Conservation (phyloP, 2,113 vertebrate genomes). For the Notechis scutatus region DNA sequence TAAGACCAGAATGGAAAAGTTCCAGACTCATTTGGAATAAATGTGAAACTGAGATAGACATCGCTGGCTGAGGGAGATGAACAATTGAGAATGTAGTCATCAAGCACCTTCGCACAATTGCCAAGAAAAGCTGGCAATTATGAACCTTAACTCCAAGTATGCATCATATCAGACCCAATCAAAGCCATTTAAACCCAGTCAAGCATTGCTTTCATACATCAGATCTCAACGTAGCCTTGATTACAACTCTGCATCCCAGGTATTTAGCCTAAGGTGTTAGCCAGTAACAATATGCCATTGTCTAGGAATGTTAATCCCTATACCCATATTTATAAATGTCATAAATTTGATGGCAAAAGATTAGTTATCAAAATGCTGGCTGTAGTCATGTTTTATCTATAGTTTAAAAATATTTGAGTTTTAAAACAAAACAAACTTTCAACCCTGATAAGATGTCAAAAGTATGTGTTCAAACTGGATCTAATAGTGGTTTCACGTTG, state of each 20-base stretch:
- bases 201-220: slow-evolving; percentile 55
- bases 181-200: slow-evolving; percentile 64
- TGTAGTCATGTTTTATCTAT: slow-evolving; percentile 44
- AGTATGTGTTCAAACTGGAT: slow-evolving; percentile 33
- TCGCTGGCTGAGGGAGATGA: slow-evolving; percentile 50
- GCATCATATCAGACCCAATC: slow-evolving; percentile 61
- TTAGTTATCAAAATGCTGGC: slow-evolving; percentile 50
- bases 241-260: slow-evolving; percentile 52
- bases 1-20: slow-evolving; percentile 36
- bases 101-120: slow-evolving; percentile 51
- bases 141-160: slow-evolving; percentile 64
- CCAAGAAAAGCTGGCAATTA: slow-evolving; percentile 69
- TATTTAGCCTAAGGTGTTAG: slow-evolving; percentile 49
- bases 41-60: slow-evolving; percentile 33
- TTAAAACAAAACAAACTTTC: slow-evolving; percentile 56
- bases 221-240: slow-evolving; percentile 52
- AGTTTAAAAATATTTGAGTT: slow-evolving; percentile 52
- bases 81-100: slow-evolving; percentile 51
- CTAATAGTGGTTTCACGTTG: slow-evolving; percentile 7
- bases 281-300: slow-evolving; percentile 59
- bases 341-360: slow-evolving; percentile 58
- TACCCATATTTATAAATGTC: slow-evolving; percentile 58
- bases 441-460: slow-evolving; percentile 43
- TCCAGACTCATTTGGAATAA: slow-evolving; percentile 56
- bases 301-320: slow-evolving; percentile 57